phyloP scores from a whole-genome alignment of 2,888 invertebrate genomes.

The Eristalis intricaria region DNA sequence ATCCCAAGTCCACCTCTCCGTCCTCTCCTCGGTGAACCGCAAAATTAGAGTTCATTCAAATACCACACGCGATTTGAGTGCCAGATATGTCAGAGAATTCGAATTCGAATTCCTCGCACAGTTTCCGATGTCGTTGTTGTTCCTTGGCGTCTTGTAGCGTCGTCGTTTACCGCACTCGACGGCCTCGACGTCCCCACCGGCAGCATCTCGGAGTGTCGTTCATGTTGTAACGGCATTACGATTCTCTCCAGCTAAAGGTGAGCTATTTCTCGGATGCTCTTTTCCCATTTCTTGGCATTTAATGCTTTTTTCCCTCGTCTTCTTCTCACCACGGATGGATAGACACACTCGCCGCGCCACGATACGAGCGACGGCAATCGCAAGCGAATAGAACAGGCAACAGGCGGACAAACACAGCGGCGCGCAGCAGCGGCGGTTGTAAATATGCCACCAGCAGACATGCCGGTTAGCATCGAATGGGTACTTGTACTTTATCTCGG shows the following conservation, averaged over 20 bases:
- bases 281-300: constrained; percentile 29
- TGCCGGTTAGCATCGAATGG: constrained; percentile 34
- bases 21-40: constrained; percentile 21
- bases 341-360: neutral
- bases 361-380: neutral
- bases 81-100: constrained; percentile 32
- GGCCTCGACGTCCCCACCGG: too few species aligned
- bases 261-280: constrained; percentile 18
- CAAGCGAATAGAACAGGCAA: neutral
- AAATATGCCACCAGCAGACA: constrained; percentile 36
- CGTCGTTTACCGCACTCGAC: too few species aligned
- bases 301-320: neutral
- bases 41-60: constrained; percentile 35
- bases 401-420: neutral
- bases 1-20: too few species aligned
- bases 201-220: neutral
- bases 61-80: constrained; percentile 22
- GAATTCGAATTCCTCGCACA: neutral
- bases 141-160: neutral
- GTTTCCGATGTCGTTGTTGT: neutral
- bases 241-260: constrained; percentile 25
- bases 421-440: constrained; percentile 7
- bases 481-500: constrained; percentile 49
- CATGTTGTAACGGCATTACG: neutral
- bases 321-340: constrained; percentile 30